These are phyloP conservation scores for Chaetogeoica ovagalla DNA, from an alignment of 2,888 invertebrate species.

Conservation along the genomic window DNA sequence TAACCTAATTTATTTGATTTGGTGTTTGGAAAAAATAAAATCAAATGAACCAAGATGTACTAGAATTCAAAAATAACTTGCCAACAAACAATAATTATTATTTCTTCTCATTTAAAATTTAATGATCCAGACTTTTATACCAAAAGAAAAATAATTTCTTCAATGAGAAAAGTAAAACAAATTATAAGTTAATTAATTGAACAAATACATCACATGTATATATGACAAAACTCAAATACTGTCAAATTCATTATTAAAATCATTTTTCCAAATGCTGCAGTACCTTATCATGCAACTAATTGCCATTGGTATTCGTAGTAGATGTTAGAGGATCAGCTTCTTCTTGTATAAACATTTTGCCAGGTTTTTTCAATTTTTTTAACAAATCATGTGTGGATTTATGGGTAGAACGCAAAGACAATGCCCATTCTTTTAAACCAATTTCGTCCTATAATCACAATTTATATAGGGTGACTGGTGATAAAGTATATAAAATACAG, in stretches of 20 bases:
- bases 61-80: too few species aligned
- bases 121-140: too few species aligned
- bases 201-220: too few species aligned
- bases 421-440: constrained; percentile 97
- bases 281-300: constrained; percentile 51
- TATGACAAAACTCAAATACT: neutral
- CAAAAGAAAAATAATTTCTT: too few species aligned
- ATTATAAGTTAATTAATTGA: too few species aligned
- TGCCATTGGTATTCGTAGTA: constrained; percentile 54
- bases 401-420: constrained; percentile 92
- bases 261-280: neutral
- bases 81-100: too few species aligned
- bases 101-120: too few species aligned
- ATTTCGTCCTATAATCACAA: constrained; percentile 81
- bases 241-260: neutral
- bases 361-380: constrained; percentile 96
- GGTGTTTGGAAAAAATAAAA: neutral
- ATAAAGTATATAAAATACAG: too few species aligned
- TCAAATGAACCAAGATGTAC: neutral
- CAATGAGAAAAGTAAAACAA: too few species aligned
- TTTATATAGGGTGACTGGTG: too few species aligned
- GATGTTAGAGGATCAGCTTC: constrained; percentile 40
- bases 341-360: constrained; percentile 71
- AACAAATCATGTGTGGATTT: constrained; percentile 93
- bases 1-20: neutral